Percentiles rank a stretch among this genome's conserved stretches.
Evolutionary conservation across 2,797 vertebrate species (phyloP).

Genomic region (Thamnophis elegans): DNA sequence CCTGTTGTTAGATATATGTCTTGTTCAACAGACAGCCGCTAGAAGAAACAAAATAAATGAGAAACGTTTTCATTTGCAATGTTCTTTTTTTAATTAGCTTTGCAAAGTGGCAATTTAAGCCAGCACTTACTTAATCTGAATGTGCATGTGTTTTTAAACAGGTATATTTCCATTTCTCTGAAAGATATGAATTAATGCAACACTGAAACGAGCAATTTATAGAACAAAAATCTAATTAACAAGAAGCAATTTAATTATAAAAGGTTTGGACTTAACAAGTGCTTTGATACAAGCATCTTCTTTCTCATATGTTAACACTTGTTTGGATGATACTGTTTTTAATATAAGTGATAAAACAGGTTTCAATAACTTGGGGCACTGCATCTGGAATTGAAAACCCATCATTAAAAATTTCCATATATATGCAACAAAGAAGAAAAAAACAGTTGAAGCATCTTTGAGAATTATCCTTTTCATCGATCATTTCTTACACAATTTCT

Average conservation of each 20-base stretch:
- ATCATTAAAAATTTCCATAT: background rate
- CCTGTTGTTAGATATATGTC: background rate
- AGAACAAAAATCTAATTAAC: slow-evolving; percentile 1
- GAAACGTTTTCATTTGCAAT: background rate
- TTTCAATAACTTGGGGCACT: background rate
- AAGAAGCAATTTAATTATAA: background rate
- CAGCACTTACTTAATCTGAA: background rate
- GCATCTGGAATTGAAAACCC: background rate
- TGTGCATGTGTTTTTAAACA: background rate
- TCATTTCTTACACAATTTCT: background rate
- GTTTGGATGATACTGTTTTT: background rate
- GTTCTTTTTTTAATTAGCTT: background rate
- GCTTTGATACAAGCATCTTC: background rate
- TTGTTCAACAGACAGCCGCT: background rate
- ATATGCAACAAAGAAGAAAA: background rate
- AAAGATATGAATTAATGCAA: background rate
- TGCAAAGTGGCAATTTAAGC: background rate
- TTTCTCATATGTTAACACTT: background rate
- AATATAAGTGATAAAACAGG: background rate
- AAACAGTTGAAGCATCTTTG: background rate
- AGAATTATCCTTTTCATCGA: background rate
- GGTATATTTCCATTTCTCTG: accelerated
- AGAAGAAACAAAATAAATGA: accelerated
- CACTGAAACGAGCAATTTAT: background rate
- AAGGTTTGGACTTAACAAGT: background rate